Evolutionary conservation across 2,888 invertebrate species (phyloP), one percentile per base, ranked within the genome.

Genomic region (Poecilus cupreus): DNA sequence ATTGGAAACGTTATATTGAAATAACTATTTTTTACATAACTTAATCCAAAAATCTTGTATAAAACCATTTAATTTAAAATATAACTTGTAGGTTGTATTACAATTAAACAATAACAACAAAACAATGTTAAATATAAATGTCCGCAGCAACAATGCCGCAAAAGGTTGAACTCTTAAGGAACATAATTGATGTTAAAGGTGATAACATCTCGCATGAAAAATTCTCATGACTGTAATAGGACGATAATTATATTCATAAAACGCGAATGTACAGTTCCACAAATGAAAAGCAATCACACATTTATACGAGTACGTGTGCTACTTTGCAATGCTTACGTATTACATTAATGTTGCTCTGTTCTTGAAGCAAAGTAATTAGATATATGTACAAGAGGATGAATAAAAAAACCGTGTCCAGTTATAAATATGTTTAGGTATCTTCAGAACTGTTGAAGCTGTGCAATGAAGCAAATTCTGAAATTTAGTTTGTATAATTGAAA

Each of bases 191-290:
- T 79, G 79, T 79, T 46, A 79, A 79, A 79, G 16, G 26, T 70
- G 79, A 79, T 79, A 79, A 68, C 13, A 79, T 79, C 79, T 79
- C 22, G 79, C 79, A 79, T 79, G 79, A 79, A 79, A 78, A 68
- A 79, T 79, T 79, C 79, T 70, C 79, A 79, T 70, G 68, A 79
- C 70, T 79, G 79, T 79, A 79, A 79, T 79, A 79, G 57, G 68
- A 79, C 79, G 79, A 70, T 79, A 79, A 79, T 79, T 79, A 70
- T 79, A 79, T 79, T 68, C 79, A 79, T 79, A 68, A 79, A 79
- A 79, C 79, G 79, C 70, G 51, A 79, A 79, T 46, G 51, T 70
- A 51, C 49, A 79, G 79, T 79, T 70, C 32, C 68, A 79, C 78
- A 78, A 78, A 70, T 51, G 70, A 79, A 79, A 68, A 60, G 70